Base-by-base conservation (phyloP, 1,140 invertebrate genomes). In the Pomacea maculata region DNA sequence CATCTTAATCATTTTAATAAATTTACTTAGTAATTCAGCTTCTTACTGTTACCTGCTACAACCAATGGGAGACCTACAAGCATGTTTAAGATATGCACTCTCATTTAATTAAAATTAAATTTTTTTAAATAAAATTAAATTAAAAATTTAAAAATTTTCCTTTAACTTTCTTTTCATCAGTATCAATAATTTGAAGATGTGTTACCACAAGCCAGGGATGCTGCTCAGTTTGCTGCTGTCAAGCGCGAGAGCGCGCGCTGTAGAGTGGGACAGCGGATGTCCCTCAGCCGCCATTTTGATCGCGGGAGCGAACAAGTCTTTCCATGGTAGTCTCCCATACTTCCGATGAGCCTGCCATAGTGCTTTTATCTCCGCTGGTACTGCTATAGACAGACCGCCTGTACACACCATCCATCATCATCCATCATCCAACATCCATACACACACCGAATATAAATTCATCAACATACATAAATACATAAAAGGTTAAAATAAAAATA, bases 281-380 rank as follows among this genome's bases (percentile, higher is more conserved):
- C 92, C 92, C 4, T 90, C 82, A 70, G 83, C 67, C 52, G 87
- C 86, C 63, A 92, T 79, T 45, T 88, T 75, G 25, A 92, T 93
- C 0, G 95, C 94, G 0, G 97, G 96, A 57, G 93, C 88, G 45
- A 99, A 93, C 4, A 99, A 90, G 1, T 95, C 93, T 14, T 92
- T 91, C 97, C 98, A 99, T 0, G 95, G 93, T 1, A 99, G 90
- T 45, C 86, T 85, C 11, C 91, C 92, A 79, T 86, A 86, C 19
- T 52, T 91, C 85, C 95, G 91, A 88, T 98, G 95, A 0, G 96
- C 95, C 80, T 94, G 93, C 94, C 95, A 95, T 87, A 96, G 97
- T 4, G 97, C 97, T 81, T 94, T 94, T 1, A 98, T 87, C 91
- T 99, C 97, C 1, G 97, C 97, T 9, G 98, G 97, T 25, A 98